phyloP scores from a whole-genome alignment of 2,888 invertebrate genomes.

The Eupsilia transversa region DNA sequence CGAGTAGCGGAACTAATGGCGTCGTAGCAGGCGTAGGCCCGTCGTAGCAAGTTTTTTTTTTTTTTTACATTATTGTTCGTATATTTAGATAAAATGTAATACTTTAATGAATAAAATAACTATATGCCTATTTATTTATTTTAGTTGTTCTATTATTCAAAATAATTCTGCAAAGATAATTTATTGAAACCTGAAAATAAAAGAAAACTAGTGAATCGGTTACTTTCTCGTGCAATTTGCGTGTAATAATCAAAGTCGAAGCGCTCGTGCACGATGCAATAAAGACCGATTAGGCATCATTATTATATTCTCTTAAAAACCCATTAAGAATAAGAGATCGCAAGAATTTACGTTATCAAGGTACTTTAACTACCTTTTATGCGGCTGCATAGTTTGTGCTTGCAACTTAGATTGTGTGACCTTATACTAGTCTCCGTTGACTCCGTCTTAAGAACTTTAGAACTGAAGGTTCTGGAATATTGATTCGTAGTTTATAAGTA shows the following conservation, averaged over 20 bases:
- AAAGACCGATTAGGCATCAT: conserved; percentile 23
- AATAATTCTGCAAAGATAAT: not conserved
- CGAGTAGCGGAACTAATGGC: conserved; percentile 75
- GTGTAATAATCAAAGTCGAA: conserved; percentile 12
- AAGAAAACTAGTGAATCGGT: conserved; percentile 1
- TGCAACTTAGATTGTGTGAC: conserved; percentile 60
- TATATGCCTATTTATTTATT: too few relatives aligned
- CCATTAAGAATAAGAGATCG: conserved; percentile 39
- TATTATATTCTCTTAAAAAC: conserved; percentile 48
- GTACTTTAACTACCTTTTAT: conserved; percentile 44
- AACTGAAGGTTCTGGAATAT: conserved; percentile 47
- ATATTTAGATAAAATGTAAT: not conserved
- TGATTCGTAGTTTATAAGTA: conserved; percentile 19
- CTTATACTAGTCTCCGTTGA: conserved; percentile 55
- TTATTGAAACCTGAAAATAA: not conserved
- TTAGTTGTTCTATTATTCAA: not conserved
- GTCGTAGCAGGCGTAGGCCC: conserved; percentile 17
- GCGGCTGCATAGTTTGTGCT: conserved; percentile 51
- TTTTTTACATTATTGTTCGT: not conserved
- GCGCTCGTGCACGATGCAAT: conserved; percentile 14
- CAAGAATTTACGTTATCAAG: conserved; percentile 42
- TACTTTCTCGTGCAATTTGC: conserved; percentile 32
- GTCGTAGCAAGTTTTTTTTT: conserved; percentile 2
- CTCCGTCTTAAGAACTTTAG: conserved; percentile 50
- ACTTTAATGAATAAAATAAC: not conserved